Base-by-base conservation (phyloP, 2,888 invertebrate genomes). In the Drosophila dives region DNA sequence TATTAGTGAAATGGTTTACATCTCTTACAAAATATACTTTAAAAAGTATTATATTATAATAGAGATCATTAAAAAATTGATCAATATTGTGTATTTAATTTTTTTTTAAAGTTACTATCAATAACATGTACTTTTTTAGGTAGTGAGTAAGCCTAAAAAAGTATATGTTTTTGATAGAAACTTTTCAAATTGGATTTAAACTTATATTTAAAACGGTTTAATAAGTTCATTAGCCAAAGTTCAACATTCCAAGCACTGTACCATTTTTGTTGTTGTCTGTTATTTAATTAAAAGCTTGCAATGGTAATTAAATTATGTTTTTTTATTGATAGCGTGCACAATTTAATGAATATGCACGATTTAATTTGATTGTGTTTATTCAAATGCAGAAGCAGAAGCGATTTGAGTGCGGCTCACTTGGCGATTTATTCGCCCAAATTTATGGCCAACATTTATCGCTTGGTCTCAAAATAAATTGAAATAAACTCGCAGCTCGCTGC, bases 391-490 rank as follows among this genome's bases (percentile, higher is more conserved):
- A 7, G 45, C 20, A 51, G 36, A 55, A 62, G 60, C 36, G 69
- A 49, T 55, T 80, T 61, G 32, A 48, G 51, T 64, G 48, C 67
- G 64, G 65, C 58, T 72, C 74, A 66, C 49, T 72, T 75, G 50
- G 34, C 84, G 75, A 84, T 84, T 87, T 78, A 65, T 66, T 56
- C 42, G 71, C 64, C 68, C 29, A 81, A 89, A 85, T 85, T 85
- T 85, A 89, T 85, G 79, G 67, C 67, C 74, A 85, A 87, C 72
- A 81, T 85, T 84, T 89, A 85, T 85, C 85, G 88, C 63, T 68
- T 60, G 32, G 61, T 61, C 66, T 78, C 71, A 29, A 20, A 56
- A 77, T 80, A 89, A 84, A 84, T 86, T 62, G 85, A 74, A 81
- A 89, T 76, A 86, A 89, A 83, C 67, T 59, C 53, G 38, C 55